A percentile compares a stretch with the other conserved stretches of the same genome.
Conservation (phyloP, 2,797 vertebrate species). For the Acropternis orthonyx region DNA sequence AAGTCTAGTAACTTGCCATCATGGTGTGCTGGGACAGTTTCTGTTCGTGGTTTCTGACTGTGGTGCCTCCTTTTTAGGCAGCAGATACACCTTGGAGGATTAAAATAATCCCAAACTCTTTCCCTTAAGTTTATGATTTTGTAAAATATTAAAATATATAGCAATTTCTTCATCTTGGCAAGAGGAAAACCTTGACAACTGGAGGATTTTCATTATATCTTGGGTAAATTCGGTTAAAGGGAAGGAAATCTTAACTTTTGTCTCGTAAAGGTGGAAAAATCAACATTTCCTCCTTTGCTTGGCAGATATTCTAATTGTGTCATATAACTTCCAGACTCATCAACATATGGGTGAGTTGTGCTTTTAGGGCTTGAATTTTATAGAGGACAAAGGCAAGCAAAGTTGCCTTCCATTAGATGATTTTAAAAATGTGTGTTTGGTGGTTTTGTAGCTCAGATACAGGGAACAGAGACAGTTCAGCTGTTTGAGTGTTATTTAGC, state of each 20-base stretch:
- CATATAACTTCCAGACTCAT: fast-evolving
- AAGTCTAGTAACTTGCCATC: background rate
- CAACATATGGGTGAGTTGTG: background rate
- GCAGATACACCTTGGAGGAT: background rate
- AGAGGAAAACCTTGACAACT: background rate
- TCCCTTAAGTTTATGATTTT: background rate
- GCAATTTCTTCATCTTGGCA: background rate
- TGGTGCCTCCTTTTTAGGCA: background rate
- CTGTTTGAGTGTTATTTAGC: background rate
- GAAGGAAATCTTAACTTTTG: background rate
- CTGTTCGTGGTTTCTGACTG: background rate
- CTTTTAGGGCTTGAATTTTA: background rate
- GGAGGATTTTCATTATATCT: background rate
- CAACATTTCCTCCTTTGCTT: background rate
- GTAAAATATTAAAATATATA: background rate
- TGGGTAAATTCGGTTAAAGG: background rate
- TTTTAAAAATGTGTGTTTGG: fast-evolving
- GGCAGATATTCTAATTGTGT: background rate
- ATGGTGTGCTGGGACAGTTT: background rate
- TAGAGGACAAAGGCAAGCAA: background rate
- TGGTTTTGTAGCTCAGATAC: background rate
- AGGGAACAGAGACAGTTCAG: background rate
- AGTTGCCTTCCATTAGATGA: background rate
- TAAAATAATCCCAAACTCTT: background rate
- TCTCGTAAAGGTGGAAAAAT: background rate